Evolutionary conservation across 2,797 vertebrate genomes (phyloP).

Genomic region (Acridotheres tristis): DNA sequence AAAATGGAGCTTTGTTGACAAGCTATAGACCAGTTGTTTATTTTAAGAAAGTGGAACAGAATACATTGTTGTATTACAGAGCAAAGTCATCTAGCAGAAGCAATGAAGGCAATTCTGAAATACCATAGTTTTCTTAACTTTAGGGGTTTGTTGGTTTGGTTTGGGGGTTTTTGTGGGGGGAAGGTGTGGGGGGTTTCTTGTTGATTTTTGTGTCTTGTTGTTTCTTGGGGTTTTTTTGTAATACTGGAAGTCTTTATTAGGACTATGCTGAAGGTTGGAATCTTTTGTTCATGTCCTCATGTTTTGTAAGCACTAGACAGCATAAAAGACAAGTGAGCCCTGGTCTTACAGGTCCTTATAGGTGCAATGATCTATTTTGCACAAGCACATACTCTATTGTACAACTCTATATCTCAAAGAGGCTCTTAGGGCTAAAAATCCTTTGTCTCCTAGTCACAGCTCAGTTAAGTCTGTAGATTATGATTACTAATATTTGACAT

Average conservation of each 20-base stretch:
- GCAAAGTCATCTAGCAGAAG: conserved; percentile 18
- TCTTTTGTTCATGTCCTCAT: neutral
- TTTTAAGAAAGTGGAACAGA: conserved; percentile 56
- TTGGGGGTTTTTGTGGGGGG: neutral
- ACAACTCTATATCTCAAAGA: neutral
- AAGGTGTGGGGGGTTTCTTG: too few relatives aligned
- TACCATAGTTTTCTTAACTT: neutral
- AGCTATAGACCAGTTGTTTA: conserved; percentile 35
- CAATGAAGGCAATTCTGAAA: conserved; percentile 11
- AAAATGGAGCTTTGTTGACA: conserved; percentile 47
- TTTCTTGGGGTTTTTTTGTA: neutral
- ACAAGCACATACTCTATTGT: neutral
- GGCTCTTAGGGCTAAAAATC: neutral
- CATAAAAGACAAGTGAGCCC: neutral
- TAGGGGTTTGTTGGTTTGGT: too few relatives aligned
- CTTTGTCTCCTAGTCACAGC: neutral
- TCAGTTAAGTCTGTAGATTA: neutral
- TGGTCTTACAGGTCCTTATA: neutral
- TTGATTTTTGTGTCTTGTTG: neutral
- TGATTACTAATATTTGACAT: neutral
- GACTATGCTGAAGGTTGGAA: neutral
- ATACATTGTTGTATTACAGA: neutral
- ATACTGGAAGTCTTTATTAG: neutral
- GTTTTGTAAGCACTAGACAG: neutral
- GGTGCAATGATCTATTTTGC: neutral